Evolutionary conservation across 2,888 invertebrate genomes (phyloP).

Genomic region (Polydrusus tereticollis): DNA sequence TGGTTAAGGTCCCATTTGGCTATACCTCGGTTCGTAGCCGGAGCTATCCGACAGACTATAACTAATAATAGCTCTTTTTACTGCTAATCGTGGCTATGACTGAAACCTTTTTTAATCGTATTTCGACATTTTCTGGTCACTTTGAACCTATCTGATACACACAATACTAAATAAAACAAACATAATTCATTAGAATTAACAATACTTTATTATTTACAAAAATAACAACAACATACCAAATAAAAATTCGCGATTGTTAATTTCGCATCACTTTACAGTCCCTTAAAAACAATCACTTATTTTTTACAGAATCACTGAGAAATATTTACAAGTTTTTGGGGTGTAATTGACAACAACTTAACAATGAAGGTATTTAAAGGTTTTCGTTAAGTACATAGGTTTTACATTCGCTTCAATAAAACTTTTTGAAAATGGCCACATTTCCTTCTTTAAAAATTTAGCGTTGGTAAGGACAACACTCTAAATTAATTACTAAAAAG

Average conservation of each 20-base stretch:
- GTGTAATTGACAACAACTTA: conserved; percentile 40
- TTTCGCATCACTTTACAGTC: conserved; percentile 29
- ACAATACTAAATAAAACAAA: conserved; percentile 18
- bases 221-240: conserved; percentile 61
- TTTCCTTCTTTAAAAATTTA: not conserved
- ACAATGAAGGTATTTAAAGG: conserved; percentile 20
- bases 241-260: conserved; percentile 53
- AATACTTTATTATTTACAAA: conserved; percentile 61
- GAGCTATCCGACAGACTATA: too few species aligned
- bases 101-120: too few species aligned
- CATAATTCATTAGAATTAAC: conserved; percentile 55
- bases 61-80: too few species aligned
- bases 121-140: too few species aligned
- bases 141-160: too few species aligned
- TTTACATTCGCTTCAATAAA: not conserved
- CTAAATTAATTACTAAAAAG: too few species aligned
- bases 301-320: conserved; percentile 40
- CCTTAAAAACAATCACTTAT: conserved; percentile 32
- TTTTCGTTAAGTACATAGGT: conserved; percentile 12
- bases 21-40: too few species aligned
- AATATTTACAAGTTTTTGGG: conserved; percentile 35
- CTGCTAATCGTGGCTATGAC: too few species aligned
- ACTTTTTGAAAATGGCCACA: not conserved
- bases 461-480: not conserved
- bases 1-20: too few species aligned